A percentile compares a stretch with the other conserved stretches of the same genome.
These are phyloP conservation scores for Zaprionus africanus DNA, from an alignment of 1,140 invertebrate genomes.

Conservation along the genomic window DNA sequence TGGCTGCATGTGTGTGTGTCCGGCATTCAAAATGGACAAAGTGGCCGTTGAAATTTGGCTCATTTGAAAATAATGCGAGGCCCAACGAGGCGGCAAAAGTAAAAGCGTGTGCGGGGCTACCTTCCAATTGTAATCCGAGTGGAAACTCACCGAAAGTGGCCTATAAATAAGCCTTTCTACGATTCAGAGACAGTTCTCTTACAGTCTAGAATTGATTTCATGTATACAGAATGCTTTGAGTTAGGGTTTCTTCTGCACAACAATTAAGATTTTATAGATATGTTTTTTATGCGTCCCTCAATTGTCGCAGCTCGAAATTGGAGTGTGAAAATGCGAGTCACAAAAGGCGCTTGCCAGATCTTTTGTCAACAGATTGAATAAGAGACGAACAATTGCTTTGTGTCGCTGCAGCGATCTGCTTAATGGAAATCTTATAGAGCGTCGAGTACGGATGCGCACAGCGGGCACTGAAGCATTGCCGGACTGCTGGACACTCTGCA, in stretches of 20 bases:
- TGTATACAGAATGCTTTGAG: slow-evolving; percentile 22
- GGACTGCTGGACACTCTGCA: neutral
- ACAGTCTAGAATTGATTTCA: slow-evolving; percentile 51
- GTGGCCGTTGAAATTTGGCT: slow-evolving; percentile 58
- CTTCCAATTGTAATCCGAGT: slow-evolving; percentile 10
- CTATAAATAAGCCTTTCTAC: slow-evolving; percentile 42
- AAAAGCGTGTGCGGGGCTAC: slow-evolving; percentile 49
- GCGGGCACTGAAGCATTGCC: slow-evolving; percentile 62
- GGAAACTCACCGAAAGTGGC: slow-evolving; percentile 36
- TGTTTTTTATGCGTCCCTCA: slow-evolving; percentile 33
- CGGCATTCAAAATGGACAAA: slow-evolving; percentile 63
- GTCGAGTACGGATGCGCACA: slow-evolving; percentile 12
- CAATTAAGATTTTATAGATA: slow-evolving; percentile 30
- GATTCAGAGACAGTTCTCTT: slow-evolving; percentile 29
- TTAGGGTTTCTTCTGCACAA: slow-evolving; percentile 13
- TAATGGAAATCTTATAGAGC: slow-evolving; percentile 30
- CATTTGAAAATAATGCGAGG: slow-evolving; percentile 45
- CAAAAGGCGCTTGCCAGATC: slow-evolving; percentile 58
- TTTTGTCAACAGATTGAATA: slow-evolving; percentile 69
- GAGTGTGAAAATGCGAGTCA: slow-evolving; percentile 76
- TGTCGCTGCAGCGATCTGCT: slow-evolving; percentile 23
- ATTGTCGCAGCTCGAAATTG: slow-evolving; percentile 56
- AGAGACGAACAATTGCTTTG: slow-evolving; percentile 48
- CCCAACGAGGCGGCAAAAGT: slow-evolving; percentile 59
- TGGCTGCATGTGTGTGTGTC: slow-evolving; percentile 51